Evolutionary conservation across 1,140 invertebrate genomes (phyloP), one percentile per base, ranked within the genome.

Genomic region (Radopholus similis): DNA sequence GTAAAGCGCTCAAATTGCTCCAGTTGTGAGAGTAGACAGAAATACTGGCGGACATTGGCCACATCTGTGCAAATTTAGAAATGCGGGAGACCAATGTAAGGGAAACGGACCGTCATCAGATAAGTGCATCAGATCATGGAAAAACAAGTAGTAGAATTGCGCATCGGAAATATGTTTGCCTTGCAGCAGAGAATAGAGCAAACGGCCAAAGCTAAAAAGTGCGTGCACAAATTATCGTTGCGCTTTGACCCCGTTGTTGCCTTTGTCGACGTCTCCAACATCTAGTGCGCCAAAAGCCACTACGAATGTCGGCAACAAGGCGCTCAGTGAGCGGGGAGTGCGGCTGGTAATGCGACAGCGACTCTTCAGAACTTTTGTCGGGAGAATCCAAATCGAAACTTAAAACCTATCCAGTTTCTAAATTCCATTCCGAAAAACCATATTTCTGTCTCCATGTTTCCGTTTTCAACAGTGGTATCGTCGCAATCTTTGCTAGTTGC

Each of bases 31-130:
- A 68, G 18, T 51, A 42, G 28, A 34, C 65, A 68, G 32, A 68
- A 68, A 68, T 68, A 66, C 54, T 68, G 66, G 18, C 66, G 66
- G 23, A 68, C 64, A 55, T 68, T 68, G 32, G 66, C 30, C 0
- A 68, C 66, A 34, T 51, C 66, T 68, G 37, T 18, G 11, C 49
- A 63, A 21, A 30, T 51, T 56, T 30, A 23, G 6, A 23, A 54
- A 54, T n/a, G 15, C 28, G 23, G 6, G 23, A 18, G 37, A 11
- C 28, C 38, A 58, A 11, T 59, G 4, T 18, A 21, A 67, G 35
- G 51, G 1, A 66, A 42, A 54, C 21, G 5, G 18, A 68, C 66
- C 26, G 26, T 68, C 66, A 11, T 68, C 56, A 23, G 66, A 68
- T 6, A 68, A 35, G 4, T 37, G 26, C 44, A 68, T 67, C 37